Evolutionary conservation across 1,140 invertebrate genomes (phyloP), one percentile per base, ranked within the genome.

Genomic region (Ephestia elutella): DNA sequence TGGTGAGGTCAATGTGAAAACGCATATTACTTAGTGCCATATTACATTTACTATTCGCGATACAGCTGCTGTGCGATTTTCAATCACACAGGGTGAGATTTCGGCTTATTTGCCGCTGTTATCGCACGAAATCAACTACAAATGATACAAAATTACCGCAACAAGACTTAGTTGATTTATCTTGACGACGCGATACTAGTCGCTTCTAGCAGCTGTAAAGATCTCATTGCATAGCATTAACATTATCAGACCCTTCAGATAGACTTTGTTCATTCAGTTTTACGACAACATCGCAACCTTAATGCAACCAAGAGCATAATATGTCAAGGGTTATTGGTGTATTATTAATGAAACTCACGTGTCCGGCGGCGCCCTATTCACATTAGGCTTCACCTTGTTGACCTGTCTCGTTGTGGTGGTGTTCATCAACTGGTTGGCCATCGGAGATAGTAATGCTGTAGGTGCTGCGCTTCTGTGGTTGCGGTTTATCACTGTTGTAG

Each of bases 341-440:
- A 10, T 32, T 7, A 44, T 44, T 15, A 44, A 44, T n/a, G 9
- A 53, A 15, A 85, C 86, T 88, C 78, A 83, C 76, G 89, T 93
- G 67, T 95, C 93, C 13, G 90, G 91, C 11, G 92, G 89, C 61
- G 90, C 90, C 89, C 94, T 91, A 76, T 94, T 95, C 54, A 95
- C 93, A 73, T 94, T 95, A 30, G 94, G 94, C 85, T 95, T 95
- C 70, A 95, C 94, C 86, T 96, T 96, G 89, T 95, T 95, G 73
- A 96, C 94, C 86, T 95, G 95, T 80, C 95, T 93, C 60, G 90
- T 92, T 32, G 90, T 92, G 2, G 86, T 88, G 4, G 92, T 92
- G 77, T 93, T 93, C 83, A 92, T 90, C 72, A 94, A 90, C 73
- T 90, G 90, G 69, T 90, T 92, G 54, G 90, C 89, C 65, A 90